These are phyloP conservation scores for Galbula dea DNA, from an alignment of 2,113 vertebrate genomes.

Conservation along the genomic window DNA sequence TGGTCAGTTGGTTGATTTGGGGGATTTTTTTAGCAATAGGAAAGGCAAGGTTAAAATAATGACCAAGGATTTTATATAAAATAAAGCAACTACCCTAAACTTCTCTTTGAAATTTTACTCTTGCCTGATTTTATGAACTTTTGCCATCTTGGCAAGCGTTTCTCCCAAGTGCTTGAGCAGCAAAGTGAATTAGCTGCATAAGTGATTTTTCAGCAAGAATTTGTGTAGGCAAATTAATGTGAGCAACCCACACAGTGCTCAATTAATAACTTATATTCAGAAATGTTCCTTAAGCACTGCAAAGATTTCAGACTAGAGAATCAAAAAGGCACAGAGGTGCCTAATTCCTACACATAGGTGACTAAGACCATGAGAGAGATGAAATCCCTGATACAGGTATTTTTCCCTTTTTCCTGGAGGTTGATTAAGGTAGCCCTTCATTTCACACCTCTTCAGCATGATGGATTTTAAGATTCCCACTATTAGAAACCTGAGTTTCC, in stretches of 20 bases:
- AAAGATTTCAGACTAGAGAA: background rate
- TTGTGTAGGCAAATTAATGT: background rate
- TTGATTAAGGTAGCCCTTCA: background rate
- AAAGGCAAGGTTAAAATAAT: background rate
- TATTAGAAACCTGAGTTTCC: background rate
- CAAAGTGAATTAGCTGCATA: background rate
- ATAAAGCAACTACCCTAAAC: accelerated
- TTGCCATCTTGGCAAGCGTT: background rate
- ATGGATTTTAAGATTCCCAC: background rate
- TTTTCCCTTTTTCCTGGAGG: background rate
- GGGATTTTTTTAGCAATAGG: background rate
- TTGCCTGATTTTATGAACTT: background rate
- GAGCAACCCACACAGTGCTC: background rate
- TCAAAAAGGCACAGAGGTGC: background rate
- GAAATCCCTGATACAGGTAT: background rate
- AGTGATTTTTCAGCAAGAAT: background rate
- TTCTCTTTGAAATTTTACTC: background rate
- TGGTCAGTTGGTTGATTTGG: no score
- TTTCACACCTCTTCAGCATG: background rate
- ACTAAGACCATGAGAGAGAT: background rate
- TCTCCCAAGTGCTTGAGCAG: background rate
- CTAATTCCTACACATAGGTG: background rate
- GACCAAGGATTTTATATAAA: background rate
- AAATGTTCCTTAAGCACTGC: background rate
- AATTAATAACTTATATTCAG: background rate